Evolutionary conservation across 2,797 vertebrate species (phyloP).

Genomic region (Peromyscus attwateri): DNA sequence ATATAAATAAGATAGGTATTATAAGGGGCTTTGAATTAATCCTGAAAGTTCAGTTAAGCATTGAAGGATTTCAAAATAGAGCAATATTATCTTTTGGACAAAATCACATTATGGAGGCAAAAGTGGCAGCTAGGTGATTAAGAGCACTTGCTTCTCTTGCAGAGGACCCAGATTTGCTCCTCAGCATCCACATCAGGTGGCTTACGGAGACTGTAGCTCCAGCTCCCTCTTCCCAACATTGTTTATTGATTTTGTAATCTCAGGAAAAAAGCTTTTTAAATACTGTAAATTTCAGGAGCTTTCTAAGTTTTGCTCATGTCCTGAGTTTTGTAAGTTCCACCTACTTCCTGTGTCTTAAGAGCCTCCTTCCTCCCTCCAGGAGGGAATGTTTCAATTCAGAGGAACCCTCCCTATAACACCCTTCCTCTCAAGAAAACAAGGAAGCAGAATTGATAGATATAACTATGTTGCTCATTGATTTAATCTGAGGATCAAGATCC

Average conservation of each 20-base stretch:
- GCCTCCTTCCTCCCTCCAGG: too few species aligned
- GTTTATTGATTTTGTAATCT: not conserved
- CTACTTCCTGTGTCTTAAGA: not conserved
- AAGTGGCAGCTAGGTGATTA: not conserved
- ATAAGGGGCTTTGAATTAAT: not conserved
- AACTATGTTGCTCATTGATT: rapidly evolving
- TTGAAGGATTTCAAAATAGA: not conserved
- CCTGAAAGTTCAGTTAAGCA: not conserved
- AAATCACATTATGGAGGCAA: not conserved
- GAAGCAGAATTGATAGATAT: too few species aligned
- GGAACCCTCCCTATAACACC: not conserved
- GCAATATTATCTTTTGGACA: not conserved
- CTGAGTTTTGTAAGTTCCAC: not conserved
- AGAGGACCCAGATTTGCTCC: not conserved
- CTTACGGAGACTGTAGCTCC: not conserved
- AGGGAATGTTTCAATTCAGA: not conserved
- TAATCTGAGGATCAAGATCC: not conserved
- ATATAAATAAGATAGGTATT: not conserved
- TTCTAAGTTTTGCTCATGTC: not conserved
- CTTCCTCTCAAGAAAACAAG: not conserved
- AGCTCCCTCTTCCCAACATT: not conserved
- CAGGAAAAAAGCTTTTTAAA: not conserved
- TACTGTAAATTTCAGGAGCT: not conserved
- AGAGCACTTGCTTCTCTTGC: not conserved
- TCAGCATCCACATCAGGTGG: not conserved